Evolutionary conservation across 2,888 invertebrate species (phyloP).

Genomic region (Athetis lepigone): DNA sequence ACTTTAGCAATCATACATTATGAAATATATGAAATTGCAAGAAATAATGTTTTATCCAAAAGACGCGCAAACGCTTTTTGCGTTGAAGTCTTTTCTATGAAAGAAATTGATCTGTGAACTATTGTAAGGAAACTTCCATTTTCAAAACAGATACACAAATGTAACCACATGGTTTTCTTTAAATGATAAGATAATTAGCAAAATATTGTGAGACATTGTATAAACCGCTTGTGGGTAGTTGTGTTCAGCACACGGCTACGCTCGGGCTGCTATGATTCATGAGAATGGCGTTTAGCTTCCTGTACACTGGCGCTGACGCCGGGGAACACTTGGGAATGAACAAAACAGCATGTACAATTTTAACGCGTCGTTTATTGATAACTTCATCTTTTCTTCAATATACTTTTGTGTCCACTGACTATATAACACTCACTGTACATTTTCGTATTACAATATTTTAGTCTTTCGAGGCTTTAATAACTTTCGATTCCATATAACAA

Average conservation of each 20-base stretch:
- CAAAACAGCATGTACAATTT: slow-evolving; percentile 88
- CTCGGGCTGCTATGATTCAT: slow-evolving; percentile 45
- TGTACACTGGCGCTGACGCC: slow-evolving; percentile 14
- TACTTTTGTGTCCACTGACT: slow-evolving; percentile 91
- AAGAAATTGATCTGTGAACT: slow-evolving; percentile 7
- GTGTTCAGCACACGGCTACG: slow-evolving; percentile 35
- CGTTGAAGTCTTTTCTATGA: slow-evolving; percentile 75
- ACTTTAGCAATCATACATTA: slow-evolving; percentile 25
- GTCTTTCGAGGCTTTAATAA: slow-evolving; percentile 89
- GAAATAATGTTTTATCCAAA: neutral
- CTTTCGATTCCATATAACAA: slow-evolving; percentile 89
- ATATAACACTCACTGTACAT: slow-evolving; percentile 91
- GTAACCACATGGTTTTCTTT: neutral
- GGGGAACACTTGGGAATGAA: slow-evolving; percentile 75
- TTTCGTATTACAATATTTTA: slow-evolving; percentile 90
- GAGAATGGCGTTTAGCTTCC: slow-evolving; percentile 20
- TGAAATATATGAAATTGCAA: slow-evolving; percentile 22
- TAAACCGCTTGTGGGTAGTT: slow-evolving; percentile 43
- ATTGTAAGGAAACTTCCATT: slow-evolving; percentile 10
- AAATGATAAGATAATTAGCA: neutral
- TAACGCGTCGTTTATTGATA: slow-evolving; percentile 90
- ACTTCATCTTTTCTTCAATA: slow-evolving; percentile 89
- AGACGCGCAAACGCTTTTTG: slow-evolving; percentile 27
- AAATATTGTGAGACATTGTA: slow-evolving; percentile 3
- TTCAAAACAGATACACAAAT: too few species aligned